These are phyloP conservation scores for Cynaeus angustus DNA, from an alignment of 2,888 invertebrate genomes.

Conservation along the genomic window DNA sequence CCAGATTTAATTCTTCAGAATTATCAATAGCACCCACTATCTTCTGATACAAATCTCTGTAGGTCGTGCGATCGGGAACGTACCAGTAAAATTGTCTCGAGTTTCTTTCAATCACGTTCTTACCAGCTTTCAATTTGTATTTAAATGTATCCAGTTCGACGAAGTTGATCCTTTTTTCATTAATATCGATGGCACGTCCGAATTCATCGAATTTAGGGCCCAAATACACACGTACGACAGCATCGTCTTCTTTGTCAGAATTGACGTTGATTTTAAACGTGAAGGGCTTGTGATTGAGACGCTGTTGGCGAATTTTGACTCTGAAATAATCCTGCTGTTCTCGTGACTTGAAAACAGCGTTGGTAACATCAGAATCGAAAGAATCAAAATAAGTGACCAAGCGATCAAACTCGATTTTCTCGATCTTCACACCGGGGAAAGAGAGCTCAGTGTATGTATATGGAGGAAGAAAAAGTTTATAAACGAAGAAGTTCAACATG, in stretches of 20 bases:
- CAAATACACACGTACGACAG: slow-evolving; percentile 78
- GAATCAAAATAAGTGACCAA: slow-evolving; percentile 82
- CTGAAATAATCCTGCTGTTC: slow-evolving; percentile 69
- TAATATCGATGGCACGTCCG: slow-evolving; percentile 73
- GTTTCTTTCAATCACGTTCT: slow-evolving; percentile 80
- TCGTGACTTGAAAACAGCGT: slow-evolving; percentile 72
- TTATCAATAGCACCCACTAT: slow-evolving; percentile 73
- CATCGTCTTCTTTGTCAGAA: slow-evolving; percentile 76
- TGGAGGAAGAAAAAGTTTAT: slow-evolving; percentile 69
- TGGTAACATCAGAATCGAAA: slow-evolving; percentile 77
- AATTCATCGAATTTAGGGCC: slow-evolving; percentile 81
- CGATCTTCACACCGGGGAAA: slow-evolving; percentile 76
- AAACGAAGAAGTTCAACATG: slow-evolving; percentile 75
- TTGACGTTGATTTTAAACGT: slow-evolving; percentile 76
- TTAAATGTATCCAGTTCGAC: slow-evolving; percentile 77
- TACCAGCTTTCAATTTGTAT: slow-evolving; percentile 77
- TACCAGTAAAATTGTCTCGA: slow-evolving; percentile 80
- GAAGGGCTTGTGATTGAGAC: slow-evolving; percentile 83
- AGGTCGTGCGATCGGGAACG: slow-evolving; percentile 78
- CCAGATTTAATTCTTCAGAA: slow-evolving; percentile 72
- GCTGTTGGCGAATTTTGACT: slow-evolving; percentile 77
- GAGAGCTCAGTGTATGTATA: slow-evolving; percentile 77
- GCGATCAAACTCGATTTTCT: slow-evolving; percentile 77
- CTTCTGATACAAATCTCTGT: slow-evolving; percentile 77
- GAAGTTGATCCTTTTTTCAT: slow-evolving; percentile 76